Conservation (phyloP, 1,140 invertebrate genomes). For the Archivesica marissinica region DNA sequence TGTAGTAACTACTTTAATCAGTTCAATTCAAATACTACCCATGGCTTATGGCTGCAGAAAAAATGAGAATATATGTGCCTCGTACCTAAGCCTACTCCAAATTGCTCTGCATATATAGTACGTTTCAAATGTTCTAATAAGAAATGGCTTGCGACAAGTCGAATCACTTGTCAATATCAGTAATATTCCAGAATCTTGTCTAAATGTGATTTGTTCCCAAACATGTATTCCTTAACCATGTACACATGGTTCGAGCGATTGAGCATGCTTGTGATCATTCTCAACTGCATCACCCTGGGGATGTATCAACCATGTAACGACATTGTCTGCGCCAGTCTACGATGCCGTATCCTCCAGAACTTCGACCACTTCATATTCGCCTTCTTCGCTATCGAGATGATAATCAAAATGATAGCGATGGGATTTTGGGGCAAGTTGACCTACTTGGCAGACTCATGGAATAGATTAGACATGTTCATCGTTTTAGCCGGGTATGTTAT, state of each 20-base stretch:
- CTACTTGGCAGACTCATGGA: constrained; percentile 98
- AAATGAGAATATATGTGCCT: too few relatives aligned
- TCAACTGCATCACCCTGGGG: constrained; percentile 99
- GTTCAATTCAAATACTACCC: too few relatives aligned
- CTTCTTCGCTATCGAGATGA: constrained; percentile 95
- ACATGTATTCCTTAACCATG: constrained; percentile 77
- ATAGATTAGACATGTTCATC: constrained; percentile 99
- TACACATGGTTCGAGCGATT: constrained; percentile 99
- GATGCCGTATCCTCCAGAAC: constrained; percentile 97
- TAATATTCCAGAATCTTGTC: too few relatives aligned
- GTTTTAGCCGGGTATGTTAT: constrained; percentile 95
- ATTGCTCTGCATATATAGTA: too few relatives aligned
- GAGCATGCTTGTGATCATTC: constrained; percentile 98
- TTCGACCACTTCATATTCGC: constrained; percentile 99
- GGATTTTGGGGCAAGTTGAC: constrained; percentile 97
- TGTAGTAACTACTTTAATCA: too few relatives aligned
- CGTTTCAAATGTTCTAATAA: too few relatives aligned
- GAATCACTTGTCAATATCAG: too few relatives aligned
- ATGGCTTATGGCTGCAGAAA: too few relatives aligned
- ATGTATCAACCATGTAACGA: constrained; percentile 99
- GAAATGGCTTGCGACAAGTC: too few relatives aligned
- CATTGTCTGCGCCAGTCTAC: constrained; percentile 91
- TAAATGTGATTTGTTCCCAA: too few relatives aligned
- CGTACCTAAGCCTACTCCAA: too few relatives aligned
- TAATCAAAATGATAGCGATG: constrained; percentile 99